Evolutionary conservation across 2,888 invertebrate genomes (phyloP), one percentile per base, ranked within the genome.

Genomic region (Junonia oenone): DNA sequence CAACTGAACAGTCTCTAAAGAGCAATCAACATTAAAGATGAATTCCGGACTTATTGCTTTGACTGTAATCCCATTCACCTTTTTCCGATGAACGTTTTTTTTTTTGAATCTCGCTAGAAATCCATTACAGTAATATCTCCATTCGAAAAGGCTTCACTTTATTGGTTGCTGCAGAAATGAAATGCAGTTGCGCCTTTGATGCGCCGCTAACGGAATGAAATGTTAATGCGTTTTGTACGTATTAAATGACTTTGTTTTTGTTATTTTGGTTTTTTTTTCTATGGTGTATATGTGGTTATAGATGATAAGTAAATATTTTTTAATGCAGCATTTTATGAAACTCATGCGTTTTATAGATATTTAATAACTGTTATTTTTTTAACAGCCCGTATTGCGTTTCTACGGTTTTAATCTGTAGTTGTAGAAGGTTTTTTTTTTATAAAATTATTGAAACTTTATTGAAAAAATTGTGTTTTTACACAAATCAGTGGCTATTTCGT

Each of bases 61-160:
- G 55, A 48, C 26, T 50, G 51, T 58, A 58, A 68, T 63, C 53
- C 62, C 59, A 64, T 64, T 63, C 58, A 58, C 48, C 45, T 47
- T 53, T n/a, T 58, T 57, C 50, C 58, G 53, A 56, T 56, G 58
- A 47, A 43, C 50, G 53, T 51, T 57, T 65, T 71, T 72, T 31
- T 71, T 72, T 66, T 66, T 55, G 51, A 63, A 56, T 59, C 63
- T 62, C 58, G 55, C 64, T 60, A 61, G 64, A 65, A 73, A 74
- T 64, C 76, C 80, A 79, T 81, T 81, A 78, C 69, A 51, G 63
- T 76, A 79, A 76, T 79, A 75, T 72, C 74, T 72, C 75, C 74
- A 75, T 75, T 72, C 72, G 67, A 70, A 77, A 73, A 64, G 68
- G 71, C 65, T 73, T 72, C 69, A 71, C 68, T 73, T 75, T 77